phyloP scores from a whole-genome alignment of 2,113 vertebrate species.

The Nycticorax nycticorax region DNA sequence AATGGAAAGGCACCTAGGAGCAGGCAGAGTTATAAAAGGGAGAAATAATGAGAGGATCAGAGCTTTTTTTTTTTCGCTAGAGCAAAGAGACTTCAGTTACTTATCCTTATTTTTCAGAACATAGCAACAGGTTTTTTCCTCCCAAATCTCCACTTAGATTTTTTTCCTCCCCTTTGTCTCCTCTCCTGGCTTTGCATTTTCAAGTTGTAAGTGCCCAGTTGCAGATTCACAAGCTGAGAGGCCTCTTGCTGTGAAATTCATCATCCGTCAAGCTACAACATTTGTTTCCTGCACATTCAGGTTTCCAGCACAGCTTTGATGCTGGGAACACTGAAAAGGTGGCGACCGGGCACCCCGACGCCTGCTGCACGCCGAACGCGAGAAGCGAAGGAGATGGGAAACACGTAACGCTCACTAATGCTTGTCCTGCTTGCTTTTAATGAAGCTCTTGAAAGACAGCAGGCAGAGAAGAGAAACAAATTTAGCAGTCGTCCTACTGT shows the following conservation, averaged over 20 bases:
- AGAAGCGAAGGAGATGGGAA: background rate
- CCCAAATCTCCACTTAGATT: background rate
- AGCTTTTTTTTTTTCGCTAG: background rate
- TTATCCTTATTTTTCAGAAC: background rate
- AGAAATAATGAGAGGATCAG: background rate
- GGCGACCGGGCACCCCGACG: background rate
- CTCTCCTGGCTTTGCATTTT: background rate
- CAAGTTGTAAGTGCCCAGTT: background rate
- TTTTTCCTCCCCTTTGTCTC: background rate
- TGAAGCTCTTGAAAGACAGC: background rate
- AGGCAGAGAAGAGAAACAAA: background rate
- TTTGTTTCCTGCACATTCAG: background rate
- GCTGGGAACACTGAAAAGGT: background rate
- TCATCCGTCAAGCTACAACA: background rate
- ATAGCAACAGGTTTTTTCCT: background rate
- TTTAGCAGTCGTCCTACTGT: background rate
- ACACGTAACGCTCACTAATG: rapidly evolving
- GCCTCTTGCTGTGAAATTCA: background rate
- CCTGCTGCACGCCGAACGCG: background rate
- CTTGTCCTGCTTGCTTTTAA: background rate
- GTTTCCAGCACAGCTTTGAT: background rate
- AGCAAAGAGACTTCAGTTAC: background rate
- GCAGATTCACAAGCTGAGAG: background rate
- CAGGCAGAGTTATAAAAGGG: background rate
- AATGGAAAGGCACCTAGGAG: background rate